Base-by-base conservation (phyloP, 2,113 vertebrate genomes). In the Plectropomus leopardus region DNA sequence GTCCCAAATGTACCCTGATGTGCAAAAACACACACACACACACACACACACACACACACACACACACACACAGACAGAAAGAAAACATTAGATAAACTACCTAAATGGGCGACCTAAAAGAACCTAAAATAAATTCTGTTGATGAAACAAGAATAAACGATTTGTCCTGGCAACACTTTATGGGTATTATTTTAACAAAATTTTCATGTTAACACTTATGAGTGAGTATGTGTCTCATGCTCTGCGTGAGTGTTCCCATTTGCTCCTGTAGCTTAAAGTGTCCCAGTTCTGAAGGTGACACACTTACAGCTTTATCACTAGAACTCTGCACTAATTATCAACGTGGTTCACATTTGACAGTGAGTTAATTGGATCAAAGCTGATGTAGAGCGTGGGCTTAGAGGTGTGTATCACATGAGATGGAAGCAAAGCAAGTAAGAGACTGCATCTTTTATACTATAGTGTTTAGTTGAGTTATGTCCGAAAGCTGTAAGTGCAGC, bases 261-360 rank as follows among this genome's bases (percentile, higher is more conserved):
- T 81, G 82, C 50, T 71, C 70, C 76, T 71, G 76, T 77, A 84
- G 88, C 71, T 85, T 61, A 40, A 71, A 64, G 75, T 86, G 92
- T 76, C 91, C 91, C 78, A 91, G 59, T 92, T 94, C 76, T 82
- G 68, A 92, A 91, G 92, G 92, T 94, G 92, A 90, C 90, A 93
- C 85, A 91, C 77, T 94, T 94, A 89, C 50, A 85, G 86, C 84
- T 82, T 69, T 66, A 89, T 88, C 84, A 72, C 80, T 19, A 74
- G 75, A 84, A 65, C 72, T 76, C 76, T 85, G 82, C 45, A 30
- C 86, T 86, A 92, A 89, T 92, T 89, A 91, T 86, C 79, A 82
- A 68, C 69, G 51, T 63, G 71, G 57, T 83, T 91, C 71, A 79
- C 74, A 60, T 82, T 24, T 85, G 78, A 87, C 81, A 68, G 69